Base-by-base conservation (phyloP, 2,888 invertebrate species). In the Pristionchus mayeri region DNA sequence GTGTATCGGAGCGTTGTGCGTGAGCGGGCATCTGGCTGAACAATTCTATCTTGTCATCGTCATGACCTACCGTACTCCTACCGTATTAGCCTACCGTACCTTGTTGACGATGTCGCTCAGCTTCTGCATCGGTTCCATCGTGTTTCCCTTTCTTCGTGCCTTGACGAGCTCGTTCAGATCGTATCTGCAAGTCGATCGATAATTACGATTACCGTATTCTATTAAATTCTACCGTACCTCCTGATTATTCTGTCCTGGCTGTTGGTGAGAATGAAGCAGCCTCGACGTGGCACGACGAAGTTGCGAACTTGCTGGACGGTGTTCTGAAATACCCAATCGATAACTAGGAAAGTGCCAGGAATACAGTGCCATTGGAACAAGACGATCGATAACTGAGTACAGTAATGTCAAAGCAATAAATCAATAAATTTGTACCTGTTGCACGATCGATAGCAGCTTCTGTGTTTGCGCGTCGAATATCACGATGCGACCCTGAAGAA, bases 221-320 rank as follows among this genome's bases (percentile, higher is more conserved):
- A n/a, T n/a, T n/a, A n/a, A n/a, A n/a, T n/a, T n/a, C n/a, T n/a
- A n/a, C n/a, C n/a, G n/a, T n/a, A 80, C 80, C 87, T 87, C 44
- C 99, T 95, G 90, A 99, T 98, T 0, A 98, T 96, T 91, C 98
- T 95, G 94, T 99, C 99, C 0, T 98, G 97, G 4, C 98, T 97
- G 93, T 98, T 99, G 50, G 98, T 96, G 85, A 99, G 94, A 44
- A 91, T 87, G 84, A 87, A 90, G 54, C 88, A 87, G 13, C 88
- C 88, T 18, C 89, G 86, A 40, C 88, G 87, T 11, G 91, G 90
- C 3, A 90, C 86, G 21, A 89, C 86, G 93, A 98, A 98, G 93
- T 96, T 97, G 91, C 98, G 98, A 94, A 99, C 98, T 89, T 99
- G 98, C 93, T 98, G n/a, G n/a, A n/a, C 97, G 3, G 98, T 97